Conservation (phyloP, 92 coral and sea anemone genomes). For the Plumapathes pennacea region DNA sequence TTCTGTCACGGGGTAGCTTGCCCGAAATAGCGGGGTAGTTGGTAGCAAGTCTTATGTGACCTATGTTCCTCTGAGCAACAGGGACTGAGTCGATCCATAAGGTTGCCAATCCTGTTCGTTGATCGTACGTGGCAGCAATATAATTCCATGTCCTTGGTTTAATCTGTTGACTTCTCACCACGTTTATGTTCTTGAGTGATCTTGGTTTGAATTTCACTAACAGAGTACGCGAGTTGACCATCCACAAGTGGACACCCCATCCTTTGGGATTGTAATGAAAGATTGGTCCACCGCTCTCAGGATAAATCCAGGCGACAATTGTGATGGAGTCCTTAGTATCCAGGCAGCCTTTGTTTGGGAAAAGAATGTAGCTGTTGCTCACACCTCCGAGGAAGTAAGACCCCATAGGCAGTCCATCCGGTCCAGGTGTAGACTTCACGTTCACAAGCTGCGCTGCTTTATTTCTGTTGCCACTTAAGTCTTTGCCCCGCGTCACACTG, state of each 20-base stretch:
- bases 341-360: slow-evolving; percentile 66
- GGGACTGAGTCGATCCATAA: slow-evolving; percentile 65
- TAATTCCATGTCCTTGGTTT: slow-evolving; percentile 67
- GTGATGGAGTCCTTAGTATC: slow-evolving; percentile 69
- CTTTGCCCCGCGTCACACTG: slow-evolving; percentile 48
- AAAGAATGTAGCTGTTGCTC: slow-evolving; percentile 69
- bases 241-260: slow-evolving; percentile 88
- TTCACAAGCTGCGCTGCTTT: slow-evolving; percentile 44
- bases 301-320: slow-evolving; percentile 63
- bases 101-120: slow-evolving; percentile 63
- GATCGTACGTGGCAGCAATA: slow-evolving; percentile 68
- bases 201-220: slow-evolving; percentile 68
- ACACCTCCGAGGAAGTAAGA: slow-evolving; percentile 61
- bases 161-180: slow-evolving; percentile 54
- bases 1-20: slow-evolving; percentile 37
- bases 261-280: slow-evolving; percentile 67
- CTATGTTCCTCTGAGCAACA: slow-evolving; percentile 57
- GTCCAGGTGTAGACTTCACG: slow-evolving; percentile 65
- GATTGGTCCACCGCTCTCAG: slow-evolving; percentile 70
- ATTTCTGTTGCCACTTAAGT: slow-evolving; percentile 58
- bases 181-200: slow-evolving; percentile 30
- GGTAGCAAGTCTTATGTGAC: slow-evolving; percentile 69
- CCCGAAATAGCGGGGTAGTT: slow-evolving; percentile 71
- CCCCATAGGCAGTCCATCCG: slow-evolving; percentile 68
- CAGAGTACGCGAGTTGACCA: slow-evolving; percentile 43